These are phyloP conservation scores for Hippocampus comes DNA, from an alignment of 2,113 vertebrate genomes.

Conservation along the genomic window DNA sequence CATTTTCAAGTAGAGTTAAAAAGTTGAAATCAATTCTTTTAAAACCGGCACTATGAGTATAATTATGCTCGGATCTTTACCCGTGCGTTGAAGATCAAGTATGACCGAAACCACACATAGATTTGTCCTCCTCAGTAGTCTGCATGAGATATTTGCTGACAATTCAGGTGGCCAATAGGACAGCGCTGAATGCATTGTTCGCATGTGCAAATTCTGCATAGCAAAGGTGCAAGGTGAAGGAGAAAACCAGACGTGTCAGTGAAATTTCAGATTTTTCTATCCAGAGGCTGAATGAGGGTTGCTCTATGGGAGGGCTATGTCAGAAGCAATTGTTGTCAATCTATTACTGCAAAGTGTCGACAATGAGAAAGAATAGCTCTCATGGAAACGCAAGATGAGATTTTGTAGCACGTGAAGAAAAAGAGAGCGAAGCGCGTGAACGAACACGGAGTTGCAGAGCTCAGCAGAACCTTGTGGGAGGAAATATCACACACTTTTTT, in stretches of 20 bases:
- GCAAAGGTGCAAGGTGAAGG: background rate
- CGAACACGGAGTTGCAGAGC: constrained; percentile 2
- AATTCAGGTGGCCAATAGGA: background rate
- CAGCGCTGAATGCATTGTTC: background rate
- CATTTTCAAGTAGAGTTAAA: no score
- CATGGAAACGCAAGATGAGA: constrained; percentile 1
- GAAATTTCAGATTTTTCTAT: background rate
- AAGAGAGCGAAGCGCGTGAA: constrained; percentile 22
- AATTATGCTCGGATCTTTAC: no score
- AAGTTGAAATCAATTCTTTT: no score
- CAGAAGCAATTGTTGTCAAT: constrained; percentile 12
- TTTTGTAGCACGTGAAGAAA: background rate
- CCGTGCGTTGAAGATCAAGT: no score
- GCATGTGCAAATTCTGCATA: background rate
- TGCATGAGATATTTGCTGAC: background rate
- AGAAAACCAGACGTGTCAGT: background rate
- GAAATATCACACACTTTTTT: background rate
- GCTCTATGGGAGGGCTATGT: background rate
- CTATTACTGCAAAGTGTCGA: constrained; percentile 9
- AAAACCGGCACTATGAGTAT: no score
- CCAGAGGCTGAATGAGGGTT: background rate
- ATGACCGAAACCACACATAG: background rate
- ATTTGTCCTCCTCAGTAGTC: background rate
- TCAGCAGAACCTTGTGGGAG: constrained; percentile 18
- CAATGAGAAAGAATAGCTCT: constrained; percentile 7